These are phyloP conservation scores for Solea senegalensis DNA, from an alignment of 2,113 vertebrate species.

Conservation along the genomic window DNA sequence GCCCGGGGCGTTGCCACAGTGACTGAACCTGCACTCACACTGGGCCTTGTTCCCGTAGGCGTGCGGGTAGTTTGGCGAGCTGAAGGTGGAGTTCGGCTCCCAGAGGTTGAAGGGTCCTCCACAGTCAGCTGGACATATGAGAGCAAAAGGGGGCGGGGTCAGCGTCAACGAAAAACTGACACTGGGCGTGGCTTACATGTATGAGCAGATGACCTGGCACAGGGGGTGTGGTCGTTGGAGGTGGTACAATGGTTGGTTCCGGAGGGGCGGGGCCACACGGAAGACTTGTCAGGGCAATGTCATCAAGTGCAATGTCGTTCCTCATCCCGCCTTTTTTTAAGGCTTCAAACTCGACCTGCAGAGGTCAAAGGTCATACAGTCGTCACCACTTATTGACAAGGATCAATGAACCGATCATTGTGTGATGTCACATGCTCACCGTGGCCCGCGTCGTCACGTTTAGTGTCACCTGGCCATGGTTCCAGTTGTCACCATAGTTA, in stretches of 20 bases:
- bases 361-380: conserved; percentile 7
- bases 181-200: background rate
- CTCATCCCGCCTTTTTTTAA: conserved; percentile 68
- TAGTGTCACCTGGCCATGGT: conserved; percentile 89
- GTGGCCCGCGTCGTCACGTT: conserved; percentile 78
- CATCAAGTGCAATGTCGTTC: conserved; percentile 90
- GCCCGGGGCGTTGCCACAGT: no score
- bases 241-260: conserved; percentile 87
- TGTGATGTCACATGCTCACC: conserved; percentile 73
- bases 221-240: conserved; percentile 61
- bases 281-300: conserved; percentile 82
- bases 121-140: conserved; percentile 85
- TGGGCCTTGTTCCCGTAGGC: conserved; percentile 83
- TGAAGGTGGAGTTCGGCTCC: conserved; percentile 89
- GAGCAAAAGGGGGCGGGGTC: background rate
- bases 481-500: conserved; percentile 91
- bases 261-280: conserved; percentile 79
- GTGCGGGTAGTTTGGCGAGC: conserved; percentile 87
- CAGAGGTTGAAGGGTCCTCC: conserved; percentile 90
- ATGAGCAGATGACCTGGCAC: conserved; percentile 75
- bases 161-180: background rate
- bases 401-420: background rate
- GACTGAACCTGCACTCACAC: conserved; percentile 83
- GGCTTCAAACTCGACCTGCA: conserved; percentile 88
- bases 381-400: background rate